phyloP scores from a whole-genome alignment of 1,140 invertebrate genomes.

The Pogonomyrmex barbatus region DNA sequence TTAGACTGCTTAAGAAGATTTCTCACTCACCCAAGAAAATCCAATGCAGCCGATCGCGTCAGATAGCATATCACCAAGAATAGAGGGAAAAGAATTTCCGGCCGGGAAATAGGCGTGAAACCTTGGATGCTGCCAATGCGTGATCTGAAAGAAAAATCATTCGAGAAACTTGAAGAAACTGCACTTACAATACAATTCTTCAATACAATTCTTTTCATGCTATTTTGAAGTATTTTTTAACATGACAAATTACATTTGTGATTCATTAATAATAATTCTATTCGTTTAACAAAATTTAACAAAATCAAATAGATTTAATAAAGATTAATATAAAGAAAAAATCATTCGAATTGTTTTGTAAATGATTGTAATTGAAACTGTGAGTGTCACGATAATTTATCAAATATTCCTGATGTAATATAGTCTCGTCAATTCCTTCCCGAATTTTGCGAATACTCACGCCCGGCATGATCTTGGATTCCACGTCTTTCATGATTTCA shows the following conservation, averaged over 20 bases:
- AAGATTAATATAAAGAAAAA: neutral
- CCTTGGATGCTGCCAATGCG: conserved; percentile 99
- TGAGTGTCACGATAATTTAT: neutral
- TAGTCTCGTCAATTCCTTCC: neutral
- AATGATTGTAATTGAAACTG: neutral
- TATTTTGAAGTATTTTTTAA: conserved; percentile 9
- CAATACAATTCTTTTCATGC: neutral
- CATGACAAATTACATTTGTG: neutral
- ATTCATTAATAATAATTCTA: neutral
- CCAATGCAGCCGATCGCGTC: conserved; percentile 98
- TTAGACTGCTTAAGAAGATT: conserved; percentile 8
- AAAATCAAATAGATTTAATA: neutral
- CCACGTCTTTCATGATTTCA: conserved; percentile 97
- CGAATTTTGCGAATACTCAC: conserved; percentile 87
- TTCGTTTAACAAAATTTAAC: neutral
- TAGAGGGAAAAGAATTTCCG: conserved; percentile 98
- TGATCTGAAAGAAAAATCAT: conserved; percentile 88
- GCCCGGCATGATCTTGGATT: conserved; percentile 98
- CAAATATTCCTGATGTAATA: conserved; percentile 14
- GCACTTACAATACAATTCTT: neutral
- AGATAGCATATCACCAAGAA: conserved; percentile 98
- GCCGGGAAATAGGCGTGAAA: conserved; percentile 99
- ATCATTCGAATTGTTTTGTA: neutral
- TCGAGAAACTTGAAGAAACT: neutral
- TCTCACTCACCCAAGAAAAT: conserved; percentile 96